Base-by-base conservation (phyloP, 2,797 vertebrate species). In the Pseudochirops corinnae region DNA sequence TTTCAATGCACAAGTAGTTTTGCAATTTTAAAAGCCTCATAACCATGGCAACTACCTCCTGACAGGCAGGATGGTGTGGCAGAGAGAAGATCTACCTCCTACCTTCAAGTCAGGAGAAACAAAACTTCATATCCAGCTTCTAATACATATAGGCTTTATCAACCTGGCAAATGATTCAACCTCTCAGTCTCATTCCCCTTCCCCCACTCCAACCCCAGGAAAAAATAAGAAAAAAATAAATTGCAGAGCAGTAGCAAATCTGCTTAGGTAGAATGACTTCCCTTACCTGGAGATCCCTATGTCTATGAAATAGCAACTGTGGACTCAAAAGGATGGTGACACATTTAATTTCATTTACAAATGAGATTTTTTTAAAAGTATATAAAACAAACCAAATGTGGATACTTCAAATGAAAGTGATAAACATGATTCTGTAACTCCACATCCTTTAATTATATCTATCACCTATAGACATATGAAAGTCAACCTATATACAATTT, bases 331-430 rank as follows among this genome's bases (percentile, higher is more conserved):
- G 21, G 18, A 82, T 82, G 39, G 0, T 46, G 29, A 46, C 2
- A 24, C 39, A 26, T 46, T 24, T 82, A 82, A 82, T 82, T 82
- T 82, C 2, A 82, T 46, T 46, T 46, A 46, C 67, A 74, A 74
- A 74, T 74, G 67, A 74, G n/a, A 74, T 74, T 74, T 74, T 39
- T 74, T 21, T 7, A n/a, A n/a, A 62, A n/a, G n/a, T 33, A 5
- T 21, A 82, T 82, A 82, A 2, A 82, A 46, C 39, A 46, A 82
- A 24, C 3, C 67, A 82, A 82, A 82, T 82, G n/a, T 82, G 67
- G 21, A 94, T 3, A 56, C 53, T 74, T 94, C 57, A 90, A 90
- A 82, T 95, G 46, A 94, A 90, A 94, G 12, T 50, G 39, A 93
- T 0, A 95, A 74, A 33, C 6, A 39, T 46, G 53, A 3, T 9